Evolutionary conservation across 2,797 vertebrate species (phyloP).

Genomic region (Silurus lanzhouensis): DNA sequence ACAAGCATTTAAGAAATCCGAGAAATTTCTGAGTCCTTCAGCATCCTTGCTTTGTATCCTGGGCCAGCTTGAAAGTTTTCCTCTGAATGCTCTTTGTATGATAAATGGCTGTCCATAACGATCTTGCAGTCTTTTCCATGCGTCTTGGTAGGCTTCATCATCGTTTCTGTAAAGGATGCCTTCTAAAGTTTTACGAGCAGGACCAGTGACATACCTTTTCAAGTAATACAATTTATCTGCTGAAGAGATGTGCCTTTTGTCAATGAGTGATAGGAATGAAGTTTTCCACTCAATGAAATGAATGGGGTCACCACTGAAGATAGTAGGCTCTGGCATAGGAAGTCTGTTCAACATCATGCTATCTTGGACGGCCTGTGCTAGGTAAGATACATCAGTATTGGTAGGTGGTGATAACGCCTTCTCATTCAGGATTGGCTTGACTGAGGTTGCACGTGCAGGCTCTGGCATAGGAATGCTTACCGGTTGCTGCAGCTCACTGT

Average conservation of each 20-base stretch:
- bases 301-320: no score
- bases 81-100: no score
- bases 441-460: no score
- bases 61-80: no score
- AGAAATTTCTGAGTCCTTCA: neutral
- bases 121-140: neutral
- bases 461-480: no score
- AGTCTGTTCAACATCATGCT: no score
- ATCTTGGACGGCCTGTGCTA: no score
- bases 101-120: neutral
- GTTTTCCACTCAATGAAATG: neutral
- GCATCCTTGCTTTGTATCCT: neutral
- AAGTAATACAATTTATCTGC: neutral
- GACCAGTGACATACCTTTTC: neutral
- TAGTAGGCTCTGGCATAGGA: neutral
- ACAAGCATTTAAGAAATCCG: neutral
- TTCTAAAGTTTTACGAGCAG: neutral
- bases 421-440: no score
- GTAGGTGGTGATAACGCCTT: no score
- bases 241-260: neutral
- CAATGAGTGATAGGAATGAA: neutral
- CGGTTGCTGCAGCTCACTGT: no score
- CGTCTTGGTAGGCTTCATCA: neutral
- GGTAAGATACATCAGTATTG: no score
- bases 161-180: neutral